Conservation (phyloP, 1,140 invertebrate species). For the Drosophila pruinosa region DNA sequence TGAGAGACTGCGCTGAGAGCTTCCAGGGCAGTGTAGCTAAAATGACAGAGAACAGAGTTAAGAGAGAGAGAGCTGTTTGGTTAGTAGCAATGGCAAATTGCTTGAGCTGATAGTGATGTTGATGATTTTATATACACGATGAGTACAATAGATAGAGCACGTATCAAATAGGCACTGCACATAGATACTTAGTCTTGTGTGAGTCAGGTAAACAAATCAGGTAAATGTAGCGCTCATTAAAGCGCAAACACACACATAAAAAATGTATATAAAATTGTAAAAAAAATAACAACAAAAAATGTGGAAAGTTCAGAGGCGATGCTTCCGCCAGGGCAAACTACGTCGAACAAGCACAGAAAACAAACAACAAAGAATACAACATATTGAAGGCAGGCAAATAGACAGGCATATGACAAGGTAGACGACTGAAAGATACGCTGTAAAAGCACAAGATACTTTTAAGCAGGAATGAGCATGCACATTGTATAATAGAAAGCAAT, state of each 20-base stretch:
- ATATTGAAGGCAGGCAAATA: conserved; percentile 9
- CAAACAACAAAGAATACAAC: conserved; percentile 55
- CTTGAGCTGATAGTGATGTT: conserved; percentile 37
- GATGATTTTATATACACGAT: conserved; percentile 20
- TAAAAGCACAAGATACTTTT: not conserved
- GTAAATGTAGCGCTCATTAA: conserved; percentile 48
- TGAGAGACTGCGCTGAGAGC: conserved; percentile 67
- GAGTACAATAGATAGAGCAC: conserved; percentile 2
- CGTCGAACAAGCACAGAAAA: conserved; percentile 33
- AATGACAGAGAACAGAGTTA: conserved; percentile 59
- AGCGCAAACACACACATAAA: conserved; percentile 48
- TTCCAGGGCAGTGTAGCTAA: conserved; percentile 65
- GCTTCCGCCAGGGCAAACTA: conserved; percentile 47
- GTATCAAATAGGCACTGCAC: conserved; percentile 14
- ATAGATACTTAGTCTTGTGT: conserved; percentile 8
- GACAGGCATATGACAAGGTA: not conserved
- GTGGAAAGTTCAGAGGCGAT: conserved; percentile 63
- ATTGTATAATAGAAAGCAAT: too few species aligned
- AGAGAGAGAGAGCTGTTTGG: conserved; percentile 27
- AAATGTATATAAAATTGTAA: conserved; percentile 21
- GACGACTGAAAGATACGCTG: conserved; percentile 8
- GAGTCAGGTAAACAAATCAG: conserved; percentile 45
- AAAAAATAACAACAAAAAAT: conserved; percentile 5
- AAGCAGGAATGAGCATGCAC: not conserved
- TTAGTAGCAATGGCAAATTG: conserved; percentile 26